Percentiles rank a stretch among this genome's conserved stretches.
Conservation (phyloP, 2,113 vertebrate genomes). For the Rhea americana region DNA sequence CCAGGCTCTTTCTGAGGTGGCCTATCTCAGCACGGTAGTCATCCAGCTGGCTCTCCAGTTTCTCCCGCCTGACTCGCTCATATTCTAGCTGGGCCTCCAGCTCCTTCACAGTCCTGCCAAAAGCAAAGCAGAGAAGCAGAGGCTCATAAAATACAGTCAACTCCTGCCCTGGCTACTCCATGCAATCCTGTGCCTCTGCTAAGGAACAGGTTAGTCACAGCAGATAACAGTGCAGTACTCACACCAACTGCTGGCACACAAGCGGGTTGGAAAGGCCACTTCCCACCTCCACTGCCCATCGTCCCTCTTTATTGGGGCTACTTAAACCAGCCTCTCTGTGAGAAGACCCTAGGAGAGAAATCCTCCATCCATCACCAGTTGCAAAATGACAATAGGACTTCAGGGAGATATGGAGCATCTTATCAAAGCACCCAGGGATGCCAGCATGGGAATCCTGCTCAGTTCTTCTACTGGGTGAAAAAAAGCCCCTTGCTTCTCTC, state of each 20-base stretch:
- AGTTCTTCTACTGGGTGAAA: background rate
- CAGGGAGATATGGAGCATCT: too few species aligned
- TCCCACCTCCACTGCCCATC: background rate
- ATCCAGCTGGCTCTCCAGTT: conserved; percentile 81
- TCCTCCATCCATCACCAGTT: background rate
- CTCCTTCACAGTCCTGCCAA: conserved; percentile 71
- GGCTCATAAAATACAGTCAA: background rate
- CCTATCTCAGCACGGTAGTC: conserved; percentile 71
- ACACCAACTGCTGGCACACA: background rate
- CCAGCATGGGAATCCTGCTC: background rate
- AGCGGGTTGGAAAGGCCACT: background rate
- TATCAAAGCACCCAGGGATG: background rate
- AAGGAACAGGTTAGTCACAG: background rate
- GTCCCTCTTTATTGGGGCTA: background rate
- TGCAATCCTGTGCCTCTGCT: background rate
- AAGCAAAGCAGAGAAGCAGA: background rate
- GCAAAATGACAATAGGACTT: background rate
- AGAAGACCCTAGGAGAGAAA: background rate
- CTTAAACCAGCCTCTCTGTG: background rate
- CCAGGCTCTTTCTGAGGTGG: conserved; percentile 56
- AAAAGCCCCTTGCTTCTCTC: background rate
- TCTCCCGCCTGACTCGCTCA: conserved; percentile 78
- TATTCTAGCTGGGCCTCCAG: conserved; percentile 77
- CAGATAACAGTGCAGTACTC: background rate
- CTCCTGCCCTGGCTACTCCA: background rate